These are phyloP conservation scores for Melanotaenia maccullochi DNA, from an alignment of 2,797 vertebrate genomes.

Conservation along the genomic window DNA sequence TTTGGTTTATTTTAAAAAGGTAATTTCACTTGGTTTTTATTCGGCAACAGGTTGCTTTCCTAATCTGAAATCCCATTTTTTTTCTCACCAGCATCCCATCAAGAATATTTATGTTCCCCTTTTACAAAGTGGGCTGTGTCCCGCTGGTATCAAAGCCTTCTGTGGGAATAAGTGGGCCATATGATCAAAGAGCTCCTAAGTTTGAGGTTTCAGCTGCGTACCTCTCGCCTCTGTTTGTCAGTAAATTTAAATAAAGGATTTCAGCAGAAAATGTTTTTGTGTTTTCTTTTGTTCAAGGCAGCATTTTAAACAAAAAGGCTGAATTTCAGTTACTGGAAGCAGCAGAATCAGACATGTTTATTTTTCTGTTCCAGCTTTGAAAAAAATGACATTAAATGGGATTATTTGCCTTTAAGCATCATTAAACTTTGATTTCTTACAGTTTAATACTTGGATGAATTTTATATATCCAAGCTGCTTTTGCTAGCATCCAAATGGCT, in stretches of 20 bases:
- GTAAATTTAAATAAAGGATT: conserved; percentile 81
- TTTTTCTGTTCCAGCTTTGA: too few relatives aligned
- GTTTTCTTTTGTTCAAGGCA: conserved; percentile 2
- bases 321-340: too few relatives aligned
- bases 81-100: conserved; percentile 79
- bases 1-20: conserved; percentile 68
- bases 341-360: too few relatives aligned
- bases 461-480: too few relatives aligned
- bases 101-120: conserved; percentile 59
- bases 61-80: conserved; percentile 14
- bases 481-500: too few relatives aligned
- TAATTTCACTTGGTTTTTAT: conserved; percentile 44
- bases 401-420: too few relatives aligned
- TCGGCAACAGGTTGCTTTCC: conserved; percentile 47
- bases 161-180: conserved; percentile 67
- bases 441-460: too few relatives aligned
- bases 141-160: conserved; percentile 67
- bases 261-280: conserved; percentile 50
- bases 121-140: conserved; percentile 81
- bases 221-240: conserved; percentile 73
- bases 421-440: too few relatives aligned
- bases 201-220: conserved; percentile 73
- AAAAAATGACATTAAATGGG: too few relatives aligned
- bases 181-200: conserved; percentile 50
- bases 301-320: too few relatives aligned